phyloP scores from a whole-genome alignment of 2,888 invertebrate genomes.

The Sphaerolaimus hirsutus region DNA sequence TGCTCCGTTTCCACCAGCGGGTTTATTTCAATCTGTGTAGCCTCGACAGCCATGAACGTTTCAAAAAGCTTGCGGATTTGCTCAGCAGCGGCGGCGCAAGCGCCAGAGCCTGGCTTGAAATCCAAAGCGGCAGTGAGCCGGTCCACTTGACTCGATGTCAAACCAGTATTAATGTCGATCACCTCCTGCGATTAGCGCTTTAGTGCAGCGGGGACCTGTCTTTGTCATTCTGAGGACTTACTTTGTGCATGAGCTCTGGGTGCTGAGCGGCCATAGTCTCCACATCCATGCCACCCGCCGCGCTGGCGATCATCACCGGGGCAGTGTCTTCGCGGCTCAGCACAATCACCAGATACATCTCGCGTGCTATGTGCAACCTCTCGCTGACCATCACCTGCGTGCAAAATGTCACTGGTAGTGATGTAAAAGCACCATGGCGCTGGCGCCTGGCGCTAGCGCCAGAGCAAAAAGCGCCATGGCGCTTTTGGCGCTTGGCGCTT shows the following conservation, averaged over 20 bases:
- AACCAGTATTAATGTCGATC: conserved; percentile 28
- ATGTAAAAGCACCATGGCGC: no score
- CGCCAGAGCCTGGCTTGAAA: no score
- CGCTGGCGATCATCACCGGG: conserved; percentile 80
- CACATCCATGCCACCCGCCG: conserved; percentile 88
- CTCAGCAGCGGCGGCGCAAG: no score
- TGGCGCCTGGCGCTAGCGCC: no score
- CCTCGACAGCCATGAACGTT: conserved; percentile 72
- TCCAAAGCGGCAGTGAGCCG: no score
- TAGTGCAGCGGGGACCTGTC: no score
- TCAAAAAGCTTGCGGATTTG: conserved; percentile 71
- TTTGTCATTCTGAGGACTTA: no score
- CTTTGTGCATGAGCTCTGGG: conserved; percentile 64
- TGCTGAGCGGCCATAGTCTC: conserved; percentile 77
- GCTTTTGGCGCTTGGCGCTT: no score
- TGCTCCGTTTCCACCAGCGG: conserved; percentile 82
- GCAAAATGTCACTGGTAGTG: no score
- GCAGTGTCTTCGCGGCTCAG: conserved; percentile 73
- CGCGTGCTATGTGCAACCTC: conserved; percentile 71
- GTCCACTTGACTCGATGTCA: no score
- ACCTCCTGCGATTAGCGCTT: no score
- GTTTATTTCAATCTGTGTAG: conserved; percentile 90
- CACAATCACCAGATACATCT: conserved; percentile 85
- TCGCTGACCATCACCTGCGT: conserved; percentile 83
- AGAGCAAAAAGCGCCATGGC: no score